These are phyloP conservation scores for Tenrec ecaudatus DNA, from an alignment of 2,113 vertebrate genomes.

Conservation along the genomic window DNA sequence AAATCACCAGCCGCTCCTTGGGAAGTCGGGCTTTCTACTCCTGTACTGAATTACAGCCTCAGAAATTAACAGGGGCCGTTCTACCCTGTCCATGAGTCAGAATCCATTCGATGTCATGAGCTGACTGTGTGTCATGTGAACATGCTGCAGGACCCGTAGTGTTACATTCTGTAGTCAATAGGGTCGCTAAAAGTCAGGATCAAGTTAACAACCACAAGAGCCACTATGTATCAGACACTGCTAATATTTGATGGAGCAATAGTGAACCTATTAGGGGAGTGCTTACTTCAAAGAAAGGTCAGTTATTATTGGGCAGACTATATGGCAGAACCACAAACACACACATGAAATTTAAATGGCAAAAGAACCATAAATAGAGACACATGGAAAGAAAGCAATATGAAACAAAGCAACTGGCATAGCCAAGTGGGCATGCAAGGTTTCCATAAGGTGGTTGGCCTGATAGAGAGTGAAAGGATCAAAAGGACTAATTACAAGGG, in stretches of 20 bases:
- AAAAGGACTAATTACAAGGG: too few species aligned
- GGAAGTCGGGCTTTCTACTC: too few species aligned
- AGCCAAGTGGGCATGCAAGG: not conserved
- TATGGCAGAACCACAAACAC: conserved; percentile 1
- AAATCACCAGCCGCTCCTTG: too few species aligned
- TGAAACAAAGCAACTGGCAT: not conserved
- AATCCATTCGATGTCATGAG: too few species aligned
- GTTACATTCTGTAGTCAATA: too few species aligned
- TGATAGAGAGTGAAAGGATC: not conserved
- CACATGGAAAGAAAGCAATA: not conserved
- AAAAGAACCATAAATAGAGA: not conserved
- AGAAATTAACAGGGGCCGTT: not conserved
- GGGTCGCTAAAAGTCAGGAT: too few species aligned
- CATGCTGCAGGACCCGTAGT: too few species aligned
- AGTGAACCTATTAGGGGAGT: not conserved
- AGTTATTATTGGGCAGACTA: not conserved
- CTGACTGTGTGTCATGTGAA: not conserved
- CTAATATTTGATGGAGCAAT: not conserved
- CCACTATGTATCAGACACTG: not conserved
- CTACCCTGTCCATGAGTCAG: too few species aligned
- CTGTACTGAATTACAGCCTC: too few species aligned
- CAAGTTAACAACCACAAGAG: too few species aligned
- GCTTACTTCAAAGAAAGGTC: not conserved
- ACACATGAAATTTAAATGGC: not conserved
- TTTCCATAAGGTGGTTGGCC: not conserved